Base-by-base conservation (phyloP, 2,888 invertebrate genomes). In the Melikaiella ostensackeni region DNA sequence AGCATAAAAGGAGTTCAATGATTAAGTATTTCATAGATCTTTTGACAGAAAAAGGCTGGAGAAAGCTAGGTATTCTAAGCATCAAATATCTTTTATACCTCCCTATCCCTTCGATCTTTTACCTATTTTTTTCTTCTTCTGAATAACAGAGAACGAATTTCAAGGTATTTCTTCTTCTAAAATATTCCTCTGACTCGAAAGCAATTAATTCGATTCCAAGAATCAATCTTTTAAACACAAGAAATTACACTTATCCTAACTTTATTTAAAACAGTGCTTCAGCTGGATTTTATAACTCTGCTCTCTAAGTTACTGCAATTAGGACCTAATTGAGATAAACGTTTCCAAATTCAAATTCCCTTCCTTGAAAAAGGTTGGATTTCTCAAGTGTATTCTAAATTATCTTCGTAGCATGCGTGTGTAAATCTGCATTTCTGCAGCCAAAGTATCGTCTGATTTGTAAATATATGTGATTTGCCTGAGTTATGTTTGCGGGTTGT, bases 81-180 rank as follows among this genome's bases (percentile, higher is more conserved):
- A 50, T 50, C 8, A 50, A 50, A 50, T 50, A n/a, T 50, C n/a
- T 50, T 50, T 50, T 50, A 50, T 50, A n/a, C 50, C 50, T 50
- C n/a, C 7, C n/a, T 50, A n/a, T n/a, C 50, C n/a, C 9, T n/a
- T 0, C n/a, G 19, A 50, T 50, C n/a, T 50, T n/a, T n/a, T 50
- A n/a, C n/a, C 50, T 50, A n/a, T 33, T 6, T 42, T 42, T 42
- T 38, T 42, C 4, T 42, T 42, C 42, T 16, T 50, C 8, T 50
- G 50, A 50, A 50, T 9, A n/a, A n/a, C 6, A 50, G n/a, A 50
- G 19, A 50, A 50, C 46, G 46, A 19, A 46, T 46, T 38, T 38
- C 13, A 8, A 46, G n/a, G 50, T 50, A 9, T 3, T n/a, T n/a
- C 50, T 8, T 50, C n/a, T 50, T 50, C 50, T 6, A n/a, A n/a